Evolutionary conservation across 1,140 invertebrate species (phyloP).

Genomic region (Bradysia coprophila): DNA sequence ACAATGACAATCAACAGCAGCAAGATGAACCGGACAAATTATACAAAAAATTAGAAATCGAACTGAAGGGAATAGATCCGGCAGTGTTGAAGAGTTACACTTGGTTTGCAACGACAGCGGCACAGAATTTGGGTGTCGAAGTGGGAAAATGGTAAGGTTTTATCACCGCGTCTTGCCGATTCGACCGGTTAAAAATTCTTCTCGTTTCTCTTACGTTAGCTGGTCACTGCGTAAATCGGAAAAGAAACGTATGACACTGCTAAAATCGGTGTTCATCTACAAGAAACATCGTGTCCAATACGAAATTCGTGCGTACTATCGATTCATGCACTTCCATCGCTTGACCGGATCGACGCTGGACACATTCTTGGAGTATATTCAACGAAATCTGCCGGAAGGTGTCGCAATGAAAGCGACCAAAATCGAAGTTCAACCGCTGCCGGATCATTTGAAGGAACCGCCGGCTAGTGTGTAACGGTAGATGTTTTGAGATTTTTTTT

Average conservation of each 20-base stretch:
- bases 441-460: slow-evolving; percentile 28
- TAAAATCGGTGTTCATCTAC: slow-evolving; percentile 78
- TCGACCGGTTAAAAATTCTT: slow-evolving; percentile 4
- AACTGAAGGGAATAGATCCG: slow-evolving; percentile 70
- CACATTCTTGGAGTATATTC: slow-evolving; percentile 90
- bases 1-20: too few species aligned
- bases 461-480: too few species aligned
- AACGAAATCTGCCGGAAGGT: slow-evolving; percentile 94
- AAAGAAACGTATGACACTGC: slow-evolving; percentile 55
- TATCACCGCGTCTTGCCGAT: background rate
- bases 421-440: slow-evolving; percentile 39
- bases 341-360: slow-evolving; percentile 90
- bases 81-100: slow-evolving; percentile 77
- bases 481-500: too few species aligned
- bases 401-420: slow-evolving; percentile 88
- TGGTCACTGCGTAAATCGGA: slow-evolving; percentile 48
- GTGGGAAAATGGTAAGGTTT: slow-evolving; percentile 47
- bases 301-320: slow-evolving; percentile 85
- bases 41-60: slow-evolving; percentile 67
- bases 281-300: slow-evolving; percentile 95
- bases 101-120: slow-evolving; percentile 61
- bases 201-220: slow-evolving; percentile 25
- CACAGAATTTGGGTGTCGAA: slow-evolving; percentile 57
- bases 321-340: slow-evolving; percentile 60
- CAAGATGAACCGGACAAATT: slow-evolving; percentile 46